Percentiles rank a stretch among this genome's conserved stretches.
Conservation (phyloP, 1,140 invertebrate genomes). For the Neodiprion lecontei region DNA sequence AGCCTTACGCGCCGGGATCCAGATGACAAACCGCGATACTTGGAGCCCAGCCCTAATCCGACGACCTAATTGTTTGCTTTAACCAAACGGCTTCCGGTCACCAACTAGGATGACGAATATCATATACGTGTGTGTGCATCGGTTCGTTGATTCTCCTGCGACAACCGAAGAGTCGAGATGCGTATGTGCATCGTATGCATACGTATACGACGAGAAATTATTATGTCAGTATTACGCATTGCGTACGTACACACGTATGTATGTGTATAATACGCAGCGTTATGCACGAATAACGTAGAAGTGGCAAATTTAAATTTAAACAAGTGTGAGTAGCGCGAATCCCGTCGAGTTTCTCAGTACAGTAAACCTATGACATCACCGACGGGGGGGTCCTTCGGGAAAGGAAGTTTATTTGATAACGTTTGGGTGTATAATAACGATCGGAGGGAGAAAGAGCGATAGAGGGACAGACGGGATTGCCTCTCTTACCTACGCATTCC, state of each 20-base stretch:
- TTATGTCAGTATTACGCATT: neutral
- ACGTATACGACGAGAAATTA: neutral
- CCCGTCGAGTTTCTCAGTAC: neutral
- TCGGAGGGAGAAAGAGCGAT: no score
- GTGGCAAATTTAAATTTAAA: no score
- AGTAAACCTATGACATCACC: neutral
- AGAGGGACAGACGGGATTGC: no score
- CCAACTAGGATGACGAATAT: neutral
- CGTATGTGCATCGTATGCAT: no score
- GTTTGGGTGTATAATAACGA: no score
- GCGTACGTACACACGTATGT: neutral
- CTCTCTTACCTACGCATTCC: no score
- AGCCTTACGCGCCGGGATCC: no score
- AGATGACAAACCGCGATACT: no score
- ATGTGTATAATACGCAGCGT: neutral
- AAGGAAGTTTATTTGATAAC: no score
- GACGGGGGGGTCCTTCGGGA: neutral
- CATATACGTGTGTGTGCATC: neutral
- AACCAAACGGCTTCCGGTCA: constrained; percentile 1
- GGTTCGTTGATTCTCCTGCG: neutral
- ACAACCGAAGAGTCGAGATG: neutral
- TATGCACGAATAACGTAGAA: no score
- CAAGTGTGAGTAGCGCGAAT: no score
- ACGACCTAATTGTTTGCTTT: neutral
- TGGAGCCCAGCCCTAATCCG: neutral